Evolutionary conservation across 2,888 invertebrate genomes (phyloP).

Genomic region (Scrobipalpa costella): DNA sequence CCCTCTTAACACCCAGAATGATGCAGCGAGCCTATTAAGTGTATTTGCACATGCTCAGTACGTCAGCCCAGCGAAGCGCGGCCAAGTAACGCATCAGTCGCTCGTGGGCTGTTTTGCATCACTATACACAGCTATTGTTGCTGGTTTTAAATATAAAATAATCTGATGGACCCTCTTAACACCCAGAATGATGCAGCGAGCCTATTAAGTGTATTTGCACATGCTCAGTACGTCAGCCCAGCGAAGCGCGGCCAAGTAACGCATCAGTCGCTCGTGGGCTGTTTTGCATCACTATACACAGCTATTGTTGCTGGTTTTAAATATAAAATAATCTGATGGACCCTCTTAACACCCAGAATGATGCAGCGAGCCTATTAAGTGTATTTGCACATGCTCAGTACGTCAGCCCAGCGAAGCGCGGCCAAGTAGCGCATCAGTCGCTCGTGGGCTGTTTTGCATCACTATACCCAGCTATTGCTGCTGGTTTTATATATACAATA

Average conservation of each 20-base stretch:
- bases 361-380: neutral
- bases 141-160: too few species aligned
- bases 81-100: slow-evolving; percentile 4
- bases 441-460: neutral
- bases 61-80: neutral
- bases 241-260: slow-evolving; percentile 5
- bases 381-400: slow-evolving; percentile 1
- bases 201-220: slow-evolving; percentile 4
- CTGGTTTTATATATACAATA: too few species aligned
- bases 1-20: neutral
- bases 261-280: neutral
- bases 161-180: neutral
- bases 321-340: neutral
- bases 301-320: too few species aligned
- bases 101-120: neutral
- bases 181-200: neutral
- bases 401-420: neutral
- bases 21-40: neutral
- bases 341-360: neutral
- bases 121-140: neutral
- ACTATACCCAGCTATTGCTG: too few species aligned
- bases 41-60: slow-evolving; percentile 4
- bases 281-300: neutral
- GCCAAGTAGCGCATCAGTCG: neutral
- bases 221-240: neutral